These are phyloP conservation scores for Daboia siamensis DNA, from an alignment of 2,113 vertebrate species.

Conservation along the genomic window DNA sequence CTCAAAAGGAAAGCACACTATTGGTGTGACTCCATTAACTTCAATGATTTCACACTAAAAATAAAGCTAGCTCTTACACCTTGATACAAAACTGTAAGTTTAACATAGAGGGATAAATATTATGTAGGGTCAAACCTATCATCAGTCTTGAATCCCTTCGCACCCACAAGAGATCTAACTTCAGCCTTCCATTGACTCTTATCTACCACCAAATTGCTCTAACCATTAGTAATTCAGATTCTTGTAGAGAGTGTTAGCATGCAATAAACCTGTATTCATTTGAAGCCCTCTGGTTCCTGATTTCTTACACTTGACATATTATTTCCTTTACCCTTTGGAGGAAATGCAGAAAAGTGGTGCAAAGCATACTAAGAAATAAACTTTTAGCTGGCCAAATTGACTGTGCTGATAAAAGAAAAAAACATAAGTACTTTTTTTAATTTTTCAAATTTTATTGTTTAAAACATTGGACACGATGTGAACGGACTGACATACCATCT, in stretches of 20 bases:
- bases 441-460: too few species aligned
- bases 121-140: background rate
- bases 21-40: slow-evolving; percentile 21
- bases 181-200: background rate
- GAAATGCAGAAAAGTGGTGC: background rate
- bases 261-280: background rate
- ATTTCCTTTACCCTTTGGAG: background rate
- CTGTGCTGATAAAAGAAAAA: too few species aligned
- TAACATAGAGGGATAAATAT: background rate
- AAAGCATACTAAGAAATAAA: background rate
- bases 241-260: background rate
- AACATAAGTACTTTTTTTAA: too few species aligned
- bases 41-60: background rate
- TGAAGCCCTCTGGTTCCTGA: background rate
- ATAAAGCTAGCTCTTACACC: background rate
- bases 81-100: slow-evolving; percentile 15
- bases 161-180: background rate
- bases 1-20: slow-evolving; percentile 32
- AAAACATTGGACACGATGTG: too few species aligned
- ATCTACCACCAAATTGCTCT: background rate
- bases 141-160: background rate
- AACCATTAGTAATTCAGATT: background rate
- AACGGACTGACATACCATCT: too few species aligned
- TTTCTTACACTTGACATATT: background rate
- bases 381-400: too few species aligned